phyloP scores from a whole-genome alignment of 92 coral and sea anemone genomes.

The Epizoanthus fatuus region DNA sequence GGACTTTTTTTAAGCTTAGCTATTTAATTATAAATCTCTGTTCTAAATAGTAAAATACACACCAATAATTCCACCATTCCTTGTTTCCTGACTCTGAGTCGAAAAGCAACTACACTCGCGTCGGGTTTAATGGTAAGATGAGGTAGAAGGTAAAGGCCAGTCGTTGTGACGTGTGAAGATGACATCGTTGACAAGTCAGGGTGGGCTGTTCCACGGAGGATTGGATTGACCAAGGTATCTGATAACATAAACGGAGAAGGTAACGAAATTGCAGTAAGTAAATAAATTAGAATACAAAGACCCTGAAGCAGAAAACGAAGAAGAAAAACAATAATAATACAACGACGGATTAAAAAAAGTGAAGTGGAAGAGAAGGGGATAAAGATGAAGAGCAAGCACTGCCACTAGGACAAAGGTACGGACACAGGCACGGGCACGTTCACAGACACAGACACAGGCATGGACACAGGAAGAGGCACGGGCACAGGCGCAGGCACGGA shows the following conservation, averaged over 20 bases:
- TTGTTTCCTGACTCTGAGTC: constrained; percentile 1
- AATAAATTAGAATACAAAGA: too few species aligned
- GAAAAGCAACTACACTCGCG: not conserved
- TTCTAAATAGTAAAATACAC: not conserved
- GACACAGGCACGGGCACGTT: not conserved
- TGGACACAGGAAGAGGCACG: too few species aligned
- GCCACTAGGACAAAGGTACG: not conserved
- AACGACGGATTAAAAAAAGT: not conserved
- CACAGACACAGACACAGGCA: not conserved
- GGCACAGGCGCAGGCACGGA: too few species aligned
- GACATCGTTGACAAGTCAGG: not conserved
- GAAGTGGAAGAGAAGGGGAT: not conserved
- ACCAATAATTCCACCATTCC: constrained; percentile 2
- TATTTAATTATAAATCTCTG: not conserved
- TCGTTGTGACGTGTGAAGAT: not conserved
- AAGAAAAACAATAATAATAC: not conserved
- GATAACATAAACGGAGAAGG: not conserved
- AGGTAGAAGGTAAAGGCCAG: constrained; percentile 10
- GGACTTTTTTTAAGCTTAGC: not conserved
- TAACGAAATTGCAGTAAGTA: not conserved
- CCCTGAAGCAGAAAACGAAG: too few species aligned
- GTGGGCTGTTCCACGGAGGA: not conserved
- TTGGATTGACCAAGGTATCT: not conserved
- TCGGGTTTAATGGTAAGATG: not conserved
- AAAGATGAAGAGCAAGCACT: not conserved